A percentile compares a stretch with the other conserved stretches of the same genome.
Conservation (phyloP, 2,888 invertebrate species). For the Luperina testacea region DNA sequence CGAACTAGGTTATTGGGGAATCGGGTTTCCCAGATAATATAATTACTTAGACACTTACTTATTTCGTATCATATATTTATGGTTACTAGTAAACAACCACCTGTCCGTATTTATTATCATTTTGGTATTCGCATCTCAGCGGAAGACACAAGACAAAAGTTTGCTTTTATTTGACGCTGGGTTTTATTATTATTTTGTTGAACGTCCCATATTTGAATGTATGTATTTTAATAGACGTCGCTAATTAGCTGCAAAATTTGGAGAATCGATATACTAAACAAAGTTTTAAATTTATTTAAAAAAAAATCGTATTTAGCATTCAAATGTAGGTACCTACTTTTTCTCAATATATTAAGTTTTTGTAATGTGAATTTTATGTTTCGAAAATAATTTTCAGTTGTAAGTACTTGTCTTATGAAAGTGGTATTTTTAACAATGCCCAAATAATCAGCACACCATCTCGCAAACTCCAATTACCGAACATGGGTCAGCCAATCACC, state of each 20-base stretch:
- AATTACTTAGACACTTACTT: not conserved
- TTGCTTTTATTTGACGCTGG: conserved; percentile 12
- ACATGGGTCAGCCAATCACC: not conserved
- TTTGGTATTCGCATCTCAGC: not conserved
- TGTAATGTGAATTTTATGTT: not conserved
- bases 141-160: conserved; percentile 15
- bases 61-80: not conserved
- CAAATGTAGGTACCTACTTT: not conserved
- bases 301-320: no score
- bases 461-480: not conserved
- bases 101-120: not conserved
- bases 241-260: not conserved
- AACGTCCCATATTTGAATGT: not conserved
- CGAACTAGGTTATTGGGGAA: conserved; percentile 2
- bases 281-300: not conserved
- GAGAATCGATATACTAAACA: not conserved
- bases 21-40: not conserved
- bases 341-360: not conserved
- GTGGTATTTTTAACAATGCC: not conserved
- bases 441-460: not conserved
- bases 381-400: not conserved
- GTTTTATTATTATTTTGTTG: conserved; percentile 12
- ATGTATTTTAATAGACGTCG: not conserved
- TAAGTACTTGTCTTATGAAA: not conserved
- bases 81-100: not conserved